Conservation (phyloP, 2,888 invertebrate species). For the Drosophila paracracens region DNA sequence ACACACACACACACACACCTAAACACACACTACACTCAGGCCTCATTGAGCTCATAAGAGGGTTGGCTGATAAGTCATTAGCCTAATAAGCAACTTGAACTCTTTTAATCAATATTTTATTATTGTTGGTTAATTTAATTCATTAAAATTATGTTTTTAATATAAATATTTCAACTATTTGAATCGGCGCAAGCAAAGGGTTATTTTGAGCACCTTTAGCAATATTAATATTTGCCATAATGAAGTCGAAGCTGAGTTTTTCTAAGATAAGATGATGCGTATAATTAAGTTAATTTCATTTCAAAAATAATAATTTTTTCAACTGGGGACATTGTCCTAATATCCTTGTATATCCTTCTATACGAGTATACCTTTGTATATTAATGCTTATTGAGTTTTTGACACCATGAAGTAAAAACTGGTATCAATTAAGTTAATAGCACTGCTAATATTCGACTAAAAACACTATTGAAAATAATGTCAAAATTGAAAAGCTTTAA, state of each 20-base stretch:
- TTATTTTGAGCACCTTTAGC: neutral
- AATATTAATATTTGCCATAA: neutral
- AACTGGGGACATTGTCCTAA: neutral
- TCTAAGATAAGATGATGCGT: neutral
- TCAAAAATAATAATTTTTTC: neutral
- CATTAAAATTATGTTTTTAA: neutral
- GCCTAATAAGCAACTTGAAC: neutral
- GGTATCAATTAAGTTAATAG: neutral
- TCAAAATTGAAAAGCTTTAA: too few relatives aligned
- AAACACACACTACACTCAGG: neutral
- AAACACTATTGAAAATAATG: neutral
- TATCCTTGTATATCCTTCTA: neutral
- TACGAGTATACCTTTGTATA: too few relatives aligned
- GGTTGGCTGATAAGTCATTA: neutral
- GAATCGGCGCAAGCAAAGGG: neutral
- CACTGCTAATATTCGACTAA: neutral
- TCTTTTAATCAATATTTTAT: neutral
- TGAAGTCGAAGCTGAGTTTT: neutral
- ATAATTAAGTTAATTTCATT: neutral
- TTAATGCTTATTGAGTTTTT: neutral
- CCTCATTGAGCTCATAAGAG: slow-evolving; percentile 24
- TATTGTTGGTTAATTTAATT: neutral
- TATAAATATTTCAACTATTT: neutral
- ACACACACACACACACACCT: slow-evolving; percentile 2
- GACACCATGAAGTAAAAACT: neutral